phyloP scores from a whole-genome alignment of 2,888 invertebrate species.

The Cephus spinipes region DNA sequence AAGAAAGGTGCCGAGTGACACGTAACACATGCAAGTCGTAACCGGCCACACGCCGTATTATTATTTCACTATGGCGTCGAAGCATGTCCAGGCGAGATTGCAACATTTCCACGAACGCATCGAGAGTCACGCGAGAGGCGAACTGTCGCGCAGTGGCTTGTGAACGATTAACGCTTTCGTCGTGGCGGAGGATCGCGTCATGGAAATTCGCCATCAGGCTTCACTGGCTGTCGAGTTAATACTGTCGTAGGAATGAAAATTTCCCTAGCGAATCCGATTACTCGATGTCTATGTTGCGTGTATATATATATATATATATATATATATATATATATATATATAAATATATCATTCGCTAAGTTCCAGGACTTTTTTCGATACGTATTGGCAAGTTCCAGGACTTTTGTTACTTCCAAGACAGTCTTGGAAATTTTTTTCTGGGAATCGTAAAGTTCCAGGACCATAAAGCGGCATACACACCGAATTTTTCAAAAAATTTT shows the following conservation, averaged over 20 bases:
- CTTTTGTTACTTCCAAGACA: no score
- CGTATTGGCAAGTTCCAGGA: no score
- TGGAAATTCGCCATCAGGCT: background rate
- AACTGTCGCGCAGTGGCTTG: background rate
- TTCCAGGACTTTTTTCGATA: no score
- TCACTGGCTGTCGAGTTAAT: background rate
- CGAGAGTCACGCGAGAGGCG: background rate
- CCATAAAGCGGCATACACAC: no score
- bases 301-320: no score
- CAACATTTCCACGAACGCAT: background rate
- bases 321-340: no score
- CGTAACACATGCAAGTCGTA: background rate
- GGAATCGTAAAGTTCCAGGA: no score
- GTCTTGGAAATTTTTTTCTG: no score
- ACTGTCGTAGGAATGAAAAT: background rate
- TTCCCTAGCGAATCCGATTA: background rate
- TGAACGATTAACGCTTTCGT: background rate
- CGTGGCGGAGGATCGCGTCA: background rate
- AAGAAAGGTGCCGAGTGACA: slow-evolving; percentile 5
- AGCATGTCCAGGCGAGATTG: background rate
- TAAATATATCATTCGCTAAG: no score
- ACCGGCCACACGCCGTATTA: background rate
- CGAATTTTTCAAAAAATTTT: no score
- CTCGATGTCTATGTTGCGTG: background rate
- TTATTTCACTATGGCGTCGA: background rate